Percentiles rank a stretch among this genome's conserved stretches.
phyloP scores from a whole-genome alignment of 2,888 invertebrate species.

The Rhamnusium bicolor region DNA sequence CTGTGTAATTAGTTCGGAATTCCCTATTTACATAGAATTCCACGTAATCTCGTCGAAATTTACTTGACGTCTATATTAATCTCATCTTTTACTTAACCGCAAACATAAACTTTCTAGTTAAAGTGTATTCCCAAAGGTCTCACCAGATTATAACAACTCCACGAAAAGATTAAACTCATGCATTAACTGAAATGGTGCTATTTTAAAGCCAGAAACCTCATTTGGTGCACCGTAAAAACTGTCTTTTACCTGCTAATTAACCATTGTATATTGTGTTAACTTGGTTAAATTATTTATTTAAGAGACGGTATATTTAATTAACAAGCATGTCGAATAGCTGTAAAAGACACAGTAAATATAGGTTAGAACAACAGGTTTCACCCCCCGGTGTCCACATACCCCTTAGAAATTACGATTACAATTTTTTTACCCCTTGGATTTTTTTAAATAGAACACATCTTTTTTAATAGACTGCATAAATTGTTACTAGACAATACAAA shows the following conservation, averaged over 20 bases:
- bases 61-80: conserved; percentile 16
- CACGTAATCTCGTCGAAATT: conserved; percentile 20
- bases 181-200: conserved; percentile 18
- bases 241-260: conserved; percentile 3
- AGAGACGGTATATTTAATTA: neutral
- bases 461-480: no score
- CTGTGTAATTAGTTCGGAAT: conserved; percentile 9
- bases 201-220: neutral
- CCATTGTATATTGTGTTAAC: neutral
- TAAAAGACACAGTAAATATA: no score
- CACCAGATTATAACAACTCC: conserved; percentile 7
- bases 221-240: conserved; percentile 9
- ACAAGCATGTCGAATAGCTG: neutral
- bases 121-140: conserved; percentile 23
- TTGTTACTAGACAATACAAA: no score
- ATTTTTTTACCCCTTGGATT: no score
- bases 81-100: conserved; percentile 19
- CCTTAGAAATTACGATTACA: no score
- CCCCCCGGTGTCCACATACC: no score
- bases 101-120: conserved; percentile 24
- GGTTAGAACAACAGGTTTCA: no score
- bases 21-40: conserved; percentile 13
- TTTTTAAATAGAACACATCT: no score
- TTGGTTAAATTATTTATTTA: neutral
- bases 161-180: conserved; percentile 27